A percentile compares a stretch with the other conserved stretches of the same genome.
These are phyloP conservation scores for Mormyrus hasselquistii DNA, from an alignment of 2,797 vertebrate species.

Conservation along the genomic window DNA sequence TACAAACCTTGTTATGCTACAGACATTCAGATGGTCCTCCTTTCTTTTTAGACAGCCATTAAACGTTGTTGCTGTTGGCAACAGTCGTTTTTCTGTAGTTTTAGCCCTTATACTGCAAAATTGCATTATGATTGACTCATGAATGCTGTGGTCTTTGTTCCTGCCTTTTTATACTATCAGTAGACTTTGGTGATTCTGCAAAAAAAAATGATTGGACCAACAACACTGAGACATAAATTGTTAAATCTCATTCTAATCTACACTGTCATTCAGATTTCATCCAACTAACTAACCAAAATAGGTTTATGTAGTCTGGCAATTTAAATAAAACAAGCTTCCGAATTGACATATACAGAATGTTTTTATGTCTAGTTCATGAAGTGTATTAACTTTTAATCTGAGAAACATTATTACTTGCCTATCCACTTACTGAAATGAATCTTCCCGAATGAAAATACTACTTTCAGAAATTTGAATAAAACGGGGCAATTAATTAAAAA, in stretches of 20 bases:
- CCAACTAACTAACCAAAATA: neutral
- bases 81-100: neutral
- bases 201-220: neutral
- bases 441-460: neutral
- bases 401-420: neutral
- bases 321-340: neutral
- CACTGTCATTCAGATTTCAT: neutral
- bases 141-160: neutral
- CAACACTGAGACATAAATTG: neutral
- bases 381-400: neutral
- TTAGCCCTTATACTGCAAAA: neutral
- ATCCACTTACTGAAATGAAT: neutral
- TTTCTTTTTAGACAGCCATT: neutral
- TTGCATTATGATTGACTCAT: neutral
- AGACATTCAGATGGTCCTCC: neutral
- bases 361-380: neutral
- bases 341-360: neutral
- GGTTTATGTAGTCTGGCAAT: neutral
- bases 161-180: neutral
- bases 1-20: neutral
- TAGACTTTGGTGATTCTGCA: neutral
- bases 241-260: neutral
- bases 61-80: neutral
- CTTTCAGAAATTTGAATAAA: neutral
- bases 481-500: neutral